These are phyloP conservation scores for Gymnobelideus leadbeateri DNA, from an alignment of 2,113 vertebrate genomes.

Conservation along the genomic window DNA sequence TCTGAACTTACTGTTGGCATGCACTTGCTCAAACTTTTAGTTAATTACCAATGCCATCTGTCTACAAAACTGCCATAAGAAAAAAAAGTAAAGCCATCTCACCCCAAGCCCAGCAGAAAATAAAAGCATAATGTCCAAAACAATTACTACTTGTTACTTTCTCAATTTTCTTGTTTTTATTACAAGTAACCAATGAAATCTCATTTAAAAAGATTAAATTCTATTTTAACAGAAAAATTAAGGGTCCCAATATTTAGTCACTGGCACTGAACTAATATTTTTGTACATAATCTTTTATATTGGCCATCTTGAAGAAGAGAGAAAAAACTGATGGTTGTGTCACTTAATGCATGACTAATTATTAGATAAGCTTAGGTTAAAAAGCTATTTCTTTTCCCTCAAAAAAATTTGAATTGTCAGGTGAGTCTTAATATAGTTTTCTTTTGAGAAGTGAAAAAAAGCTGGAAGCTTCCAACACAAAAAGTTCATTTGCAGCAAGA, in stretches of 20 bases:
- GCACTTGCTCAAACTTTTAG: constrained; percentile 1
- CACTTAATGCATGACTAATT: not conserved
- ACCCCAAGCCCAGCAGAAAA: constrained; percentile 3
- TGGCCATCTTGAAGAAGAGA: not conserved
- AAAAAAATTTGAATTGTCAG: not conserved
- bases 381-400: not conserved
- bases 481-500: not conserved
- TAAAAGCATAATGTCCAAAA: constrained; percentile 40
- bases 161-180: constrained; percentile 43
- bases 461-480: not conserved
- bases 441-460: not conserved
- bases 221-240: constrained; percentile 24
- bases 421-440: not conserved
- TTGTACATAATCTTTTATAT: constrained; percentile 8
- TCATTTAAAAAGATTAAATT: constrained; percentile 45
- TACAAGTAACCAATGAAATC: not conserved
- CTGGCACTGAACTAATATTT: constrained; percentile 22
- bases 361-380: not conserved
- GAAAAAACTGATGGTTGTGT: not conserved
- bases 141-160: not conserved
- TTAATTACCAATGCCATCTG: constrained; percentile 36
- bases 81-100: constrained; percentile 10
- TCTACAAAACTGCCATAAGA: constrained; percentile 28
- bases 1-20: constrained; percentile 47
- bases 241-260: constrained; percentile 5